These are phyloP conservation scores for Sceloporus undulatus DNA, from an alignment of 2,113 vertebrate genomes.

Conservation along the genomic window DNA sequence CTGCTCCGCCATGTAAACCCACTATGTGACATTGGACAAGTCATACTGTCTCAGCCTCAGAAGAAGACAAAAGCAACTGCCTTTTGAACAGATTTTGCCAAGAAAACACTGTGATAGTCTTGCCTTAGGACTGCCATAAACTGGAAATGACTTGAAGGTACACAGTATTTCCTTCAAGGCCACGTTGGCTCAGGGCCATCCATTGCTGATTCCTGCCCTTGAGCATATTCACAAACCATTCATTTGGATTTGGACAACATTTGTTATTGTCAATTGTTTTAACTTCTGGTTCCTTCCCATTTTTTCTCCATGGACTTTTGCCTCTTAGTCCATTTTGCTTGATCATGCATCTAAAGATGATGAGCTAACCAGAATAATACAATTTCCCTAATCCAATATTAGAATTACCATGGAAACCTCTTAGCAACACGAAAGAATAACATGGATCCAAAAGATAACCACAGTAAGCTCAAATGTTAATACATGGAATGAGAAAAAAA, in stretches of 20 bases:
- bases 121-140: no score
- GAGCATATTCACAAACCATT: neutral
- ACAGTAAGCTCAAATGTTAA: neutral
- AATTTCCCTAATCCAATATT: conserved; percentile 55
- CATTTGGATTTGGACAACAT: neutral
- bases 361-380: conserved; percentile 26
- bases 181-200: neutral
- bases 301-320: neutral
- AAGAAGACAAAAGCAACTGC: no score
- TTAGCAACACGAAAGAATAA: conserved; percentile 50
- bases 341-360: conserved; percentile 16
- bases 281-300: neutral
- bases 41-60: no score
- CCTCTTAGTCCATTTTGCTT: neutral
- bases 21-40: no score
- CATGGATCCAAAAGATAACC: conserved; percentile 26
- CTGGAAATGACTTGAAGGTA: no score
- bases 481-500: neutral
- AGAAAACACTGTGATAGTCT: no score
- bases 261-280: neutral
- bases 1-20: no score
- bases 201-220: neutral
- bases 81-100: no score
- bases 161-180: no score
- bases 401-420: conserved; percentile 67